These are phyloP conservation scores for Herpetotheres cachinnans DNA, from an alignment of 2,113 vertebrate species.

Conservation along the genomic window DNA sequence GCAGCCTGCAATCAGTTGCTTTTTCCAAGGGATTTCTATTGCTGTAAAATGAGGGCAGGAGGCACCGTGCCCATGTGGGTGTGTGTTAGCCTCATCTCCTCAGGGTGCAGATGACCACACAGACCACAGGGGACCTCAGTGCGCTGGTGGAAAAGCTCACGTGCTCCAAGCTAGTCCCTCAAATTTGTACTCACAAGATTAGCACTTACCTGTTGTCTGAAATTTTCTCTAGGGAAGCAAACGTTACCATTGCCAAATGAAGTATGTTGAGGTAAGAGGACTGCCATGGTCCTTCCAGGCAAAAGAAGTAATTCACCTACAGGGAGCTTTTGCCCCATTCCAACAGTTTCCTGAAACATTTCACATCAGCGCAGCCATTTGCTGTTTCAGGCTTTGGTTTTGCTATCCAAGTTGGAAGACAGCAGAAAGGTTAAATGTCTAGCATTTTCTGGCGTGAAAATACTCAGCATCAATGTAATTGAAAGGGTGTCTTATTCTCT, in stretches of 20 bases:
- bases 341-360: not conserved
- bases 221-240: not conserved
- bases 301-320: not conserved
- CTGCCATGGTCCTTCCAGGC: not conserved
- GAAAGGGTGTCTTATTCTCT: not conserved
- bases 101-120: too few species aligned
- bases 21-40: not conserved
- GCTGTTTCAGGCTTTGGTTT: not conserved
- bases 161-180: not conserved
- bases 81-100: not conserved
- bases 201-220: not conserved
- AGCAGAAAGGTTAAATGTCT: not conserved
- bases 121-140: not conserved
- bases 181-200: not conserved
- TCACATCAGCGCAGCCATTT: not conserved
- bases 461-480: not conserved
- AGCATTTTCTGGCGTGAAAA: not conserved
- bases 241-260: not conserved
- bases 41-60: not conserved
- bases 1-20: not conserved
- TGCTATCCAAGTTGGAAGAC: not conserved
- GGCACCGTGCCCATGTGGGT: fast-evolving
- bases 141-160: fast-evolving
- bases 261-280: not conserved
- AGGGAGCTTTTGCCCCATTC: not conserved